These are phyloP conservation scores for Cariama cristata DNA, from an alignment of 2,113 vertebrate genomes.

Conservation along the genomic window DNA sequence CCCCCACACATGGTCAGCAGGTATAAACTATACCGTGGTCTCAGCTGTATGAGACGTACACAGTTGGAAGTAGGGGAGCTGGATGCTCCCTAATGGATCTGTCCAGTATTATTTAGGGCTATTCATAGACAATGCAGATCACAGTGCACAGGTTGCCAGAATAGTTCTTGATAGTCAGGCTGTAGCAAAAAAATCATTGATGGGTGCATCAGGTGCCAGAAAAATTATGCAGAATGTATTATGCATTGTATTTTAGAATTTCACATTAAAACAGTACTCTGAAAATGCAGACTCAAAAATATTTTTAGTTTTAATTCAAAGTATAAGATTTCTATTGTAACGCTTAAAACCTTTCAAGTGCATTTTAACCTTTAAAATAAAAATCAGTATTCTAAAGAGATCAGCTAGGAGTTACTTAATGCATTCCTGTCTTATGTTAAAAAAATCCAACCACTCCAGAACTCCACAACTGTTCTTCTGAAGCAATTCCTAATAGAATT, in stretches of 20 bases:
- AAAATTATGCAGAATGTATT: not conserved
- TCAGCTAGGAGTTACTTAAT: not conserved
- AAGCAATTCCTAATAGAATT: not conserved
- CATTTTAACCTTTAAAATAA: not conserved
- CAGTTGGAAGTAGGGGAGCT: not conserved
- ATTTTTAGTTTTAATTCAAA: not conserved
- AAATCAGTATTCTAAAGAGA: not conserved
- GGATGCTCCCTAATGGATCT: not conserved
- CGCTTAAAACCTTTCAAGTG: not conserved
- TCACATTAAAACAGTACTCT: not conserved
- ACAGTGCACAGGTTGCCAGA: not conserved
- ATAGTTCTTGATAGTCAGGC: not conserved
- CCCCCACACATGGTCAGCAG: not conserved
- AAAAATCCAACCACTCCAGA: not conserved
- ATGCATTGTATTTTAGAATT: not conserved
- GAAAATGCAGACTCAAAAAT: not conserved
- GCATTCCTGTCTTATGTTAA: not conserved
- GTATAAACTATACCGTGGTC: not conserved
- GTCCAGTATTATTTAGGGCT: not conserved
- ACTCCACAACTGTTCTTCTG: not conserved
- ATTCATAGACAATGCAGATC: not conserved
- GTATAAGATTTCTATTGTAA: not conserved
- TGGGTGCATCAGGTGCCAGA: not conserved
- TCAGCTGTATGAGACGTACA: accelerated
- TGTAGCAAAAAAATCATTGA: not conserved